Conservation (phyloP, 2,888 invertebrate species). For the Perdita meconis region DNA sequence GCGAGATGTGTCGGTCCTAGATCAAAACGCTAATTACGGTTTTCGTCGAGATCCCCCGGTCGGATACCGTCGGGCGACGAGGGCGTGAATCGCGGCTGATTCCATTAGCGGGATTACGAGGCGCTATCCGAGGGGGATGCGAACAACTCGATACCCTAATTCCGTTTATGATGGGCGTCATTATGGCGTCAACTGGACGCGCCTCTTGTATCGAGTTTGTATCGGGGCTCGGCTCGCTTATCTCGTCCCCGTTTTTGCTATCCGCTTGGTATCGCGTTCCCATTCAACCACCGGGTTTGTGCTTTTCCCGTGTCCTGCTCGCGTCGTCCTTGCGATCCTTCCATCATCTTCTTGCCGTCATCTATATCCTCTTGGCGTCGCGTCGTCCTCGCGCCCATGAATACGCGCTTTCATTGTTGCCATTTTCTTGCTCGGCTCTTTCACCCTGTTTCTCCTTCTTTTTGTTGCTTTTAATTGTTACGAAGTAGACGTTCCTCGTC, state of each 20-base stretch:
- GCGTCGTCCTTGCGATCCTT: constrained; percentile 11
- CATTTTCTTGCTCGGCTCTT: background rate
- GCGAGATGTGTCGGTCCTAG: constrained; percentile 12
- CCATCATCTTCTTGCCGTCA: background rate
- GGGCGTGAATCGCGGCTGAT: constrained; percentile 29
- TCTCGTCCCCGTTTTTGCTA: background rate
- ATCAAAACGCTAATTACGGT: constrained; percentile 12
- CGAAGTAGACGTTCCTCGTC: too few species aligned
- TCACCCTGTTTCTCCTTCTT: background rate
- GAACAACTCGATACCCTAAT: constrained; percentile 9
- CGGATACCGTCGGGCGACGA: background rate
- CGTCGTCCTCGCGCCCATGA: too few species aligned
- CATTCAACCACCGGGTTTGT: constrained; percentile 10
- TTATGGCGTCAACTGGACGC: background rate
- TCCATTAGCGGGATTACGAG: constrained; percentile 29
- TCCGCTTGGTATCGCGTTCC: background rate
- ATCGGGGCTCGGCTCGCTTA: background rate
- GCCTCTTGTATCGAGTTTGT: background rate
- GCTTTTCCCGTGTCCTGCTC: constrained; percentile 1
- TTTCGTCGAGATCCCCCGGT: constrained; percentile 2
- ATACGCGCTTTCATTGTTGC: too few species aligned
- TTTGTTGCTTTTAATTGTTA: too few species aligned
- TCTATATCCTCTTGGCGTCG: background rate
- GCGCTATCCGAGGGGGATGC: background rate
- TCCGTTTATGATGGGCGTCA: background rate